Evolutionary conservation across 2,888 invertebrate species (phyloP).

Genomic region (Melieria crassipennis): DNA sequence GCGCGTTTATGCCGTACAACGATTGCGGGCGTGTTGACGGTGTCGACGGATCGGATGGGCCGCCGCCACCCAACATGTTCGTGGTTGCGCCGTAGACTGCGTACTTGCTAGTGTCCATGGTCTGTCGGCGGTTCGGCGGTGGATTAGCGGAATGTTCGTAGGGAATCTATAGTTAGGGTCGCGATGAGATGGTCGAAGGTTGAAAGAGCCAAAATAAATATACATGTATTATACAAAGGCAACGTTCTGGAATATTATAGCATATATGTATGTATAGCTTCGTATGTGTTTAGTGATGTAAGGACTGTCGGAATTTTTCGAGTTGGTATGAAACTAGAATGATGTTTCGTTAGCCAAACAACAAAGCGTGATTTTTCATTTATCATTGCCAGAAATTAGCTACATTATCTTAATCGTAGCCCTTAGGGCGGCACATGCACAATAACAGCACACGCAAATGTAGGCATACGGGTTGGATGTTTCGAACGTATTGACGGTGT

Average conservation of each 20-base stretch:
- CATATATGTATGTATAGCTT: background rate
- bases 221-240: conserved; percentile 15
- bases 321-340: conserved; percentile 6
- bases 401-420: no score
- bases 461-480: no score
- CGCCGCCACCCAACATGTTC: conserved; percentile 40
- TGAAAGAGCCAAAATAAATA: conserved; percentile 1
- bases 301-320: no score
- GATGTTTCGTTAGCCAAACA: no score
- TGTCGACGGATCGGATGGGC: conserved; percentile 64
- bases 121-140: conserved; percentile 62
- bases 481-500: no score
- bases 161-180: conserved; percentile 55
- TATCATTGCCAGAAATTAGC: no score
- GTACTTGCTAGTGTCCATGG: conserved; percentile 60
- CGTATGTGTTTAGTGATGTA: no score
- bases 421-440: no score
- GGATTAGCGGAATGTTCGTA: conserved; percentile 62
- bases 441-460: no score
- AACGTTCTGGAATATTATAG: no score
- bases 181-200: no score
- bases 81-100: conserved; percentile 56
- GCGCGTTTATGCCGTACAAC: conserved; percentile 70
- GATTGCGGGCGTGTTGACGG: conserved; percentile 63
- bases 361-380: no score